phyloP scores from a whole-genome alignment of 53 echinoderm and acorn worm genomes.

The Hippasteria phrygiana region DNA sequence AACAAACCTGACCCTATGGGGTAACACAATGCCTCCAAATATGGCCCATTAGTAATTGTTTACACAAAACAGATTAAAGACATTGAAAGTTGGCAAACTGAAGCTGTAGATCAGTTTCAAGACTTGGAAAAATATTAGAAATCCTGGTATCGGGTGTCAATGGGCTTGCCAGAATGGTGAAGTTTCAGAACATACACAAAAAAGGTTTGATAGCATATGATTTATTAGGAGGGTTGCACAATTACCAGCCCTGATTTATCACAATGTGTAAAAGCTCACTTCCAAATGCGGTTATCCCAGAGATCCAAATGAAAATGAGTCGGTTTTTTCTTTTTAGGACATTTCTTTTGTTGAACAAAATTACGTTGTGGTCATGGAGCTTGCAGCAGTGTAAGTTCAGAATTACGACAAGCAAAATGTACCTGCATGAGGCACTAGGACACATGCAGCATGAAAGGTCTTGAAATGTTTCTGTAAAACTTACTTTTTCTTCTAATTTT shows the following conservation, averaged over 20 bases:
- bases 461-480: no score
- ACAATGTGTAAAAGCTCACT: background rate
- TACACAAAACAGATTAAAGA: conserved; percentile 22
- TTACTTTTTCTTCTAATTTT: no score
- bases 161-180: background rate
- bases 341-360: no score
- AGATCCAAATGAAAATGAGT: no score
- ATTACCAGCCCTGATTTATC: background rate
- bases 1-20: conserved; percentile 35
- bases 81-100: background rate
- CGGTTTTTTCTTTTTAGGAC: no score
- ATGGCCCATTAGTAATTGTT: conserved; percentile 4
- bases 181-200: background rate
- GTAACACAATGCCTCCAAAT: conserved; percentile 13
- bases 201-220: background rate
- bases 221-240: background rate
- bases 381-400: no score
- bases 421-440: no score
- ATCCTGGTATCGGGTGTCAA: background rate
- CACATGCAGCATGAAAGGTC: no score
- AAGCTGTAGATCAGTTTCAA: background rate
- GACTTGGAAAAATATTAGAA: background rate
- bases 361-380: no score
- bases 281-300: no score
- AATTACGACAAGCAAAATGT: no score